phyloP scores from a whole-genome alignment of 2,888 invertebrate species.

The Noctua pronuba region DNA sequence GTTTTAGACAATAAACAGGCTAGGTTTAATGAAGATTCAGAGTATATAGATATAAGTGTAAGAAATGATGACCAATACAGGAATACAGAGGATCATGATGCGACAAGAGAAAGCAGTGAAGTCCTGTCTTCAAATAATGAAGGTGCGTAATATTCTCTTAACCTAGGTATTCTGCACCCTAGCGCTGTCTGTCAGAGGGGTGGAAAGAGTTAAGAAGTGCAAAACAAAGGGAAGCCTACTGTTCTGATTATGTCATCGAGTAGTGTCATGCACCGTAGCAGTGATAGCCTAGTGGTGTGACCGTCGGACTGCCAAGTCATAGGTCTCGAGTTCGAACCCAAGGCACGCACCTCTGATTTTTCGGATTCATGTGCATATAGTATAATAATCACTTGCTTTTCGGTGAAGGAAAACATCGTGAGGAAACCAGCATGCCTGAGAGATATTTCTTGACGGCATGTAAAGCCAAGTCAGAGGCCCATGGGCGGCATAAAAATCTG shows the following conservation, averaged over 20 bases:
- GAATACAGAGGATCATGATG: not conserved
- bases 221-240: not conserved
- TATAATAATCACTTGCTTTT: no score
- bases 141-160: constrained; percentile 67
- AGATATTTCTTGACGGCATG: no score
- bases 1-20: constrained; percentile 13
- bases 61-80: constrained; percentile 36
- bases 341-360: no score
- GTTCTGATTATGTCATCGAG: not conserved
- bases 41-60: constrained; percentile 46
- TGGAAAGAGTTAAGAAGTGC: not conserved
- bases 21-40: constrained; percentile 19
- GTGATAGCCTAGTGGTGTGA: no score
- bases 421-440: no score
- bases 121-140: constrained; percentile 68
- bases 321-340: no score
- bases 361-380: no score
- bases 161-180: not conserved
- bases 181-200: not conserved
- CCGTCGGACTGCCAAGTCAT: no score
- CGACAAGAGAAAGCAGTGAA: not conserved
- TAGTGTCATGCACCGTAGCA: not conserved
- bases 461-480: no score
- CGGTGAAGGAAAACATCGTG: no score
- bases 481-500: no score